Conservation (phyloP, 2,113 vertebrate genomes). For the Nerophis ophidion region DNA sequence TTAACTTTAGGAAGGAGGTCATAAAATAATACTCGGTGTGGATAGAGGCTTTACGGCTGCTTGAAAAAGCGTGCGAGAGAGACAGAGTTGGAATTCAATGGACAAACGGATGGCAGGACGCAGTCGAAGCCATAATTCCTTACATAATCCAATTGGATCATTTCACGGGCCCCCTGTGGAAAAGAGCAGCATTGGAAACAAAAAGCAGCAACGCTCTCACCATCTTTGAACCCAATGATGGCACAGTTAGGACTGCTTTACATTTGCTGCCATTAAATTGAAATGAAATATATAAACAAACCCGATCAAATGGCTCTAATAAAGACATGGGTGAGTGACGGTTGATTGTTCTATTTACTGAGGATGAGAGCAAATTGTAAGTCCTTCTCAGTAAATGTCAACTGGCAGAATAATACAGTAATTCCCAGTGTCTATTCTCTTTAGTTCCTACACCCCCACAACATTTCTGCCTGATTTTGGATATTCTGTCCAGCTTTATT, state of each 20-base stretch:
- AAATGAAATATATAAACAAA: background rate
- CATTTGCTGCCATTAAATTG: slow-evolving; percentile 40
- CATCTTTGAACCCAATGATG: slow-evolving; percentile 49
- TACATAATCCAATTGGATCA: slow-evolving; percentile 73
- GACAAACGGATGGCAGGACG: slow-evolving; percentile 44
- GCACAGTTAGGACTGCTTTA: slow-evolving; percentile 74
- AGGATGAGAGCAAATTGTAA: background rate
- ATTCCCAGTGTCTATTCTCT: background rate
- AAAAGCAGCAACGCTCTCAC: slow-evolving; percentile 42
- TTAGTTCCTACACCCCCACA: no score
- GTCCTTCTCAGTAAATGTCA: background rate
- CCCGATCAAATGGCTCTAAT: slow-evolving; percentile 2
- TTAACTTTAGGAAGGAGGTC: slow-evolving; percentile 1
- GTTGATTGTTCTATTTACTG: background rate
- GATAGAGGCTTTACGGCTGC: slow-evolving; percentile 25
- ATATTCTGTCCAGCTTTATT: slow-evolving; percentile 4
- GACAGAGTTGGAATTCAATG: slow-evolving; percentile 16
- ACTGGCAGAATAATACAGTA: background rate
- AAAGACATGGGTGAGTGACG: background rate
- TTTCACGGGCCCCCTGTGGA: slow-evolving; percentile 68
- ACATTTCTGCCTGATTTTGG: slow-evolving; percentile 4
- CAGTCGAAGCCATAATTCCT: slow-evolving; percentile 57
- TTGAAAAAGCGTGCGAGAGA: slow-evolving; percentile 2
- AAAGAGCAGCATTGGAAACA: slow-evolving; percentile 46
- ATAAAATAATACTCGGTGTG: slow-evolving; percentile 8